Evolutionary conservation across 2,113 vertebrate genomes (phyloP).

Genomic region (Pelusios castaneus): DNA sequence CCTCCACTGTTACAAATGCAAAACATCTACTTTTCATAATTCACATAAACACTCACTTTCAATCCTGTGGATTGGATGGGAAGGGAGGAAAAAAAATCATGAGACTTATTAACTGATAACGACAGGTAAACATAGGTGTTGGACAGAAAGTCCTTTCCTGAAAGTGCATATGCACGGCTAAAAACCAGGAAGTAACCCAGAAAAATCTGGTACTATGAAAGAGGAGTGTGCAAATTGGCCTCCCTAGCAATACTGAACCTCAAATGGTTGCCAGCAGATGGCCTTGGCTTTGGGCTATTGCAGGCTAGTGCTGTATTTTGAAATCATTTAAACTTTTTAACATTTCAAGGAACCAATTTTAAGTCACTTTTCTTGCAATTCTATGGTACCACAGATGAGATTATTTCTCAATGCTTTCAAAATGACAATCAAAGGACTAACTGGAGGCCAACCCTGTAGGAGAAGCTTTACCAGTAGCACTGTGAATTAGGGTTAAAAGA

Average conservation of each 20-base stretch:
- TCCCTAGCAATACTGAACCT: background rate
- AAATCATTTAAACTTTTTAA: background rate
- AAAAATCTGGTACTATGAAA: background rate
- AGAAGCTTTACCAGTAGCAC: background rate
- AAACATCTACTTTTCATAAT: background rate
- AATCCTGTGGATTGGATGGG: background rate
- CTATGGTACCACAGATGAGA: background rate
- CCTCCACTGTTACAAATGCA: background rate
- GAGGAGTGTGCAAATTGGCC: background rate
- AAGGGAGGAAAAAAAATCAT: background rate
- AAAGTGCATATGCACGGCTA: background rate
- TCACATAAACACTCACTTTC: background rate
- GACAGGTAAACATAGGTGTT: background rate
- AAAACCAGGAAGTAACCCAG: background rate
- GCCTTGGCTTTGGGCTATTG: background rate
- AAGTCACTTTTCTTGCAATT: rapidly evolving
- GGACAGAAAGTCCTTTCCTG: background rate
- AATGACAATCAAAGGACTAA: background rate
- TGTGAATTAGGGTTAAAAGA: background rate
- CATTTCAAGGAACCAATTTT: rapidly evolving
- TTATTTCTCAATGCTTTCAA: background rate
- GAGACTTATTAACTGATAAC: background rate
- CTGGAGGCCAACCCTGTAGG: background rate
- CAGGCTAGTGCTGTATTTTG: background rate
- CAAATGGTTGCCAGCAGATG: background rate